phyloP scores from a whole-genome alignment of 2,888 invertebrate genomes.

The Eristalis intricaria region DNA sequence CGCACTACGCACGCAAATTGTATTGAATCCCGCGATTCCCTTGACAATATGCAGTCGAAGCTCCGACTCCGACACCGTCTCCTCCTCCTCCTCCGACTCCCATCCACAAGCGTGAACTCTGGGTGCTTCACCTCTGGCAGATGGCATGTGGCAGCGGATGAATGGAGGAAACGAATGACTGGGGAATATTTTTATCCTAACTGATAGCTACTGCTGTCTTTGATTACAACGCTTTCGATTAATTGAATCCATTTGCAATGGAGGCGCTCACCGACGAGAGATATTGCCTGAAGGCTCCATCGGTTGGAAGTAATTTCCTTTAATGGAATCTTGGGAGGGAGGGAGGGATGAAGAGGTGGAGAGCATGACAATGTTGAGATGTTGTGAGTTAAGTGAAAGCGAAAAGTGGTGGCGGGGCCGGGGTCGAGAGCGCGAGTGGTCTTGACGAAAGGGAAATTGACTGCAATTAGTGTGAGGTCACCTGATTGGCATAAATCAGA shows the following conservation, averaged over 20 bases:
- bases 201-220: slow-evolving; percentile 54
- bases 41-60: slow-evolving; percentile 35
- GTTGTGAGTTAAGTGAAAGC: slow-evolving; percentile 54
- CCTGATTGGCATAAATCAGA: slow-evolving; percentile 8
- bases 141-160: neutral
- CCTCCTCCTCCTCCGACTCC: neutral
- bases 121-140: neutral
- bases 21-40: slow-evolving; percentile 41
- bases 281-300: slow-evolving; percentile 34
- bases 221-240: slow-evolving; percentile 59
- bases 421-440: neutral
- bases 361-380: slow-evolving; percentile 1
- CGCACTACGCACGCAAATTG: slow-evolving; percentile 56
- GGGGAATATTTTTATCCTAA: slow-evolving; percentile 45
- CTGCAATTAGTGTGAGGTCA: slow-evolving; percentile 27
- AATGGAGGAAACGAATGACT: slow-evolving; percentile 23
- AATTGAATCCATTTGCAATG: slow-evolving; percentile 62
- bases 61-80: neutral
- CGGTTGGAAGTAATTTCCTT: slow-evolving; percentile 38
- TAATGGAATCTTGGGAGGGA: slow-evolving; percentile 21
- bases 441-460: slow-evolving; percentile 26
- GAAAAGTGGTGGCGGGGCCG: slow-evolving; percentile 14
- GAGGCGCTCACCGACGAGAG: slow-evolving; percentile 21
- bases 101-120: too few species aligned
- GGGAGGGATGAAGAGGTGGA: neutral